Base-by-base conservation (phyloP, 2,888 invertebrate genomes). In the Cordilura impudica region DNA sequence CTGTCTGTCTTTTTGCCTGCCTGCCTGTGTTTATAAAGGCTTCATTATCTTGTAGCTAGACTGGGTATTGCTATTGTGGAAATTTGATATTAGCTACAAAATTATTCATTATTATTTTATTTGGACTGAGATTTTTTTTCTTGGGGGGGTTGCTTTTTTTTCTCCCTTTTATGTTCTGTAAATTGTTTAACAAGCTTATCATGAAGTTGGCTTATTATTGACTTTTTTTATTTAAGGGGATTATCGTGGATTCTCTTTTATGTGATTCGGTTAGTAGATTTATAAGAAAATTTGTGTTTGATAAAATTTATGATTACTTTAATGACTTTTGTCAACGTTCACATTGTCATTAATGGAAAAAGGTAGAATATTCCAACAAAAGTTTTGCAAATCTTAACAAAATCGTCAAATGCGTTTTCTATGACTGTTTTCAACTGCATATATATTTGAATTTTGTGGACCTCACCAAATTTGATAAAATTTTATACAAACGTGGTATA, bases 141-240 rank as follows among this genome's bases (percentile, higher is more conserved):
- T 53, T 66, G 39, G 56, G 53, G 80, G 80, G 80, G 66, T n/a
- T 70, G 70, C 23, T 23, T 72, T 69, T 47, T 21, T 14, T 12
- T 45, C 47, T 58, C 2, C 12, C 5, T 31, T 31, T n/a, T 12
- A 16, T 23, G 18, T 51, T 31, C 16, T 23, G 63, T 56, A 70
- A 69, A 70, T 78, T 78, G 65, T 19, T 78, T 78, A 78, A 78
- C 79, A 56, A 79, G 75, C 79, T 79, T 79, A 79, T 79, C 79
- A 63, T 71, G 19, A 67, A 60, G 66, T 67, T 75, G 66, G 43
- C 71, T 66, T 61, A 56, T 79, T 63, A 63, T 79, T 71, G 60
- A 70, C 60, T 71, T 75, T 63, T 54, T 35, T 65, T 10, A 16
- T 54, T 67, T 74, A 60, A 71, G 29, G 70, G 61, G 60, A 70